Percentiles rank a stretch among this genome's conserved stretches.
These are phyloP conservation scores for Diarsia rubi DNA, from an alignment of 2,888 invertebrate species.

Conservation along the genomic window DNA sequence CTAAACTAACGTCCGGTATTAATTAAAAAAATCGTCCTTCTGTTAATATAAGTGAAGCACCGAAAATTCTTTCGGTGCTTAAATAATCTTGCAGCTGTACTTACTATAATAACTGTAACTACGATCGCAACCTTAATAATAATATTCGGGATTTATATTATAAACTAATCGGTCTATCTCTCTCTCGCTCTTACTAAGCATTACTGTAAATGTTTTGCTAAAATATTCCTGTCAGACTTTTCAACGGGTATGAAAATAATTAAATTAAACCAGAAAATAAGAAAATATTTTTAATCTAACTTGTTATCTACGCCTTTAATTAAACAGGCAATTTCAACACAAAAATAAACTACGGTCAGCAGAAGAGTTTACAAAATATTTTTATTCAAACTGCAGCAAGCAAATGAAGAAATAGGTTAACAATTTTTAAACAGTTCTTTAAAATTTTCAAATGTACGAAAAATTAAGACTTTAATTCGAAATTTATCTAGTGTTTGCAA, in stretches of 20 bases:
- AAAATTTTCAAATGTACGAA: conserved; percentile 29
- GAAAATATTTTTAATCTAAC: not conserved
- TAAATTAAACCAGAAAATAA: not conserved
- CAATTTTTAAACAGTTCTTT: conserved; percentile 33
- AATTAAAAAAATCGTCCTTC: too few relatives aligned
- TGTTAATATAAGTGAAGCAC: too few relatives aligned
- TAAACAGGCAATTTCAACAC: not conserved
- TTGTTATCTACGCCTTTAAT: not conserved
- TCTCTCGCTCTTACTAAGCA: too few relatives aligned
- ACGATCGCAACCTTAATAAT: not conserved
- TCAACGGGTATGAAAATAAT: not conserved
- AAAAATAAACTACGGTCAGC: not conserved
- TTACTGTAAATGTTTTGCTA: too few relatives aligned
- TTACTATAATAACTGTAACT: not conserved
- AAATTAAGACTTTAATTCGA: conserved; percentile 52
- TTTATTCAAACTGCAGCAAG: conserved; percentile 13
- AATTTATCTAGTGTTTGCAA: conserved; percentile 60
- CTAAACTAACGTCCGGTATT: too few relatives aligned
- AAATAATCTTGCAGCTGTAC: not conserved
- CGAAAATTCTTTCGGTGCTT: too few relatives aligned
- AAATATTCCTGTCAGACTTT: not conserved
- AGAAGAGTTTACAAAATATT: conserved; percentile 34
- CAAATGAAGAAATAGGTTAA: conserved; percentile 37
- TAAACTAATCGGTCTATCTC: not conserved
- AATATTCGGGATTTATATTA: not conserved